phyloP scores from a whole-genome alignment of 1,140 invertebrate species.

The Hypothenemus hampei region DNA sequence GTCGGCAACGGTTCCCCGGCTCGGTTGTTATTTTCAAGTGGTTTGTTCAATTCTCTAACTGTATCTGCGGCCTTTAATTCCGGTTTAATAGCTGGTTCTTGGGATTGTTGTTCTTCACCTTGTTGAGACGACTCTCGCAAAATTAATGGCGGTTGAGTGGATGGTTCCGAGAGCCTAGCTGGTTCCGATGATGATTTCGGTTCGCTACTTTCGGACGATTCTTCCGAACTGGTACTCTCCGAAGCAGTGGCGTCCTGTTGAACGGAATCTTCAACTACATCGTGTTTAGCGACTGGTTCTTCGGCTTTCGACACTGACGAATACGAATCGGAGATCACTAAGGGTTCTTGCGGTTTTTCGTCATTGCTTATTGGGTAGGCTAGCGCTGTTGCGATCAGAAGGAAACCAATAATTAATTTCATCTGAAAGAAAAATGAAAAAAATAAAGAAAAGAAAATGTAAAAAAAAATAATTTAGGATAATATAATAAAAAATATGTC shows the following conservation, averaged over 20 bases:
- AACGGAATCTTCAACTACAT: constrained; percentile 12
- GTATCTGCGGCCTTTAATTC: not conserved
- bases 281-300: constrained; percentile 27
- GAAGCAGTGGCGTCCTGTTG: constrained; percentile 20
- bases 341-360: constrained; percentile 38
- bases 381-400: constrained; percentile 39
- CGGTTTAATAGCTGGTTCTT: not conserved
- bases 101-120: constrained; percentile 3
- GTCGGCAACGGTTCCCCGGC: constrained; percentile 20
- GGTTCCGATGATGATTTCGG: not conserved
- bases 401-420: constrained; percentile 42
- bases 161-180: not conserved
- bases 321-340: constrained; percentile 44
- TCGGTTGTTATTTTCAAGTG: constrained; percentile 17
- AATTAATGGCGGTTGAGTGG: not conserved
- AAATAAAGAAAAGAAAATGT: constrained; percentile 1
- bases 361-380: constrained; percentile 41
- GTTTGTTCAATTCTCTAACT: not conserved
- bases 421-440: constrained; percentile 41
- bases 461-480: too few species aligned
- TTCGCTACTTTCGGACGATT: constrained; percentile 25
- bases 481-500: too few species aligned
- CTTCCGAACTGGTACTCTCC: constrained; percentile 25
- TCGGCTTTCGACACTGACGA: constrained; percentile 43
- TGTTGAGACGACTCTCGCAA: not conserved